These are phyloP conservation scores for Lota lota DNA, from an alignment of 2,113 vertebrate genomes.

Conservation along the genomic window DNA sequence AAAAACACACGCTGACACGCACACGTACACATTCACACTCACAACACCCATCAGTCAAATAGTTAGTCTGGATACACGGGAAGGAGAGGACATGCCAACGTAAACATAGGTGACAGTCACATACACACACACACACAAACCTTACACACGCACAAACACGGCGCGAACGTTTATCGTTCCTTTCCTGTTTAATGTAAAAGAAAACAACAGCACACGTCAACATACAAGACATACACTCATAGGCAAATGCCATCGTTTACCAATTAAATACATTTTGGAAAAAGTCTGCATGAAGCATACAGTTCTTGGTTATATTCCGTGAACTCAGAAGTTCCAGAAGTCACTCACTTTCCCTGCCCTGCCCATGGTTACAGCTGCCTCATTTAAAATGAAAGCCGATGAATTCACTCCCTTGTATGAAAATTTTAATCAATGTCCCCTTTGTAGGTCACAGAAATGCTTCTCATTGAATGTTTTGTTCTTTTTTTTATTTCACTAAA, in stretches of 20 bases:
- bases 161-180: not conserved
- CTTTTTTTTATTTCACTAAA: too few species aligned
- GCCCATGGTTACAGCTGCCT: constrained; percentile 11
- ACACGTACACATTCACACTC: not conserved
- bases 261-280: too few species aligned
- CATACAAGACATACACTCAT: not conserved
- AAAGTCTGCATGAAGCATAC: too few species aligned
- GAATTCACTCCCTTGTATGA: constrained; percentile 32
- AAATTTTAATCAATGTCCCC: constrained; percentile 45
- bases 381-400: constrained; percentile 49
- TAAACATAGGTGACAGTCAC: not conserved
- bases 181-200: not conserved
- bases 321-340: too few species aligned
- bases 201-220: not conserved
- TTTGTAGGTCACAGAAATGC: constrained; percentile 41
- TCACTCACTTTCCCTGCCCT: not conserved
- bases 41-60: not conserved
- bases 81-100: not conserved
- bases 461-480: too few species aligned
- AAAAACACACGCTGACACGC: constrained; percentile 10
- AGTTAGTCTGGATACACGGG: not conserved
- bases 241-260: not conserved
- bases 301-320: too few species aligned
- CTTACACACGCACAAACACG: not conserved
- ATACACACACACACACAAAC: constrained; percentile 3